phyloP scores from a whole-genome alignment of 2,113 vertebrate species.

The Dolichallabes microphthalmus region DNA sequence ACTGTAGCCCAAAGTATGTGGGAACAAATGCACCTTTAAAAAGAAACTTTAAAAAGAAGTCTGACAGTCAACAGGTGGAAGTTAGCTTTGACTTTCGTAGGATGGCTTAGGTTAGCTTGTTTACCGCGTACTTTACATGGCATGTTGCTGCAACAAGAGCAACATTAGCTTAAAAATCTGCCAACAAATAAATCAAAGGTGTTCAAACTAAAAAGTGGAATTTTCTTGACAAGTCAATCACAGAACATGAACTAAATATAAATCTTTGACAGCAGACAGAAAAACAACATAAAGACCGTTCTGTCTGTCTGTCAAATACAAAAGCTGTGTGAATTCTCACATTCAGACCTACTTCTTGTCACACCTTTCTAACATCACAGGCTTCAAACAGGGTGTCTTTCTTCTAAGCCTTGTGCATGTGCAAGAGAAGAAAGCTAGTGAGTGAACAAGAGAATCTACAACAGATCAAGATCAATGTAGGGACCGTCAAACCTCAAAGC shows the following conservation, averaged over 20 bases:
- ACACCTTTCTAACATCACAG: slow-evolving; percentile 36
- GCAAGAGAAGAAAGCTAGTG: slow-evolving; percentile 23
- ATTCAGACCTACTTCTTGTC: not conserved
- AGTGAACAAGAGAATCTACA: slow-evolving; percentile 31
- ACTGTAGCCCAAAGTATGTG: too few relatives aligned
- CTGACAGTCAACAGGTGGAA: too few relatives aligned
- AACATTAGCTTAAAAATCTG: not conserved
- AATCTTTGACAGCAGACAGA: not conserved
- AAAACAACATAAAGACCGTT: not conserved
- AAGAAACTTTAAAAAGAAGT: too few relatives aligned
- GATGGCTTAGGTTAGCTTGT: not conserved
- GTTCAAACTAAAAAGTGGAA: not conserved
- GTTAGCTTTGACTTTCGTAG: not conserved
- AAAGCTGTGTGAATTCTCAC: slow-evolving; percentile 20
- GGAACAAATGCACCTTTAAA: too few relatives aligned
- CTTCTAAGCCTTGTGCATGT: slow-evolving; percentile 51
- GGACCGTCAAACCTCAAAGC: slow-evolving; percentile 55
- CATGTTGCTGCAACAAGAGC: not conserved
- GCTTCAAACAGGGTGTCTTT: slow-evolving; percentile 12
- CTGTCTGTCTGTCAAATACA: not conserved
- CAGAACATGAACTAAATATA: not conserved
- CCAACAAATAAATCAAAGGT: not conserved
- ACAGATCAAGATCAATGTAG: slow-evolving; percentile 55
- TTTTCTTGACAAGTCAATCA: not conserved
- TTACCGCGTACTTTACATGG: not conserved